These are phyloP conservation scores for Pseudolaguvia tuberculata DNA, from an alignment of 2,113 vertebrate species.

Conservation along the genomic window DNA sequence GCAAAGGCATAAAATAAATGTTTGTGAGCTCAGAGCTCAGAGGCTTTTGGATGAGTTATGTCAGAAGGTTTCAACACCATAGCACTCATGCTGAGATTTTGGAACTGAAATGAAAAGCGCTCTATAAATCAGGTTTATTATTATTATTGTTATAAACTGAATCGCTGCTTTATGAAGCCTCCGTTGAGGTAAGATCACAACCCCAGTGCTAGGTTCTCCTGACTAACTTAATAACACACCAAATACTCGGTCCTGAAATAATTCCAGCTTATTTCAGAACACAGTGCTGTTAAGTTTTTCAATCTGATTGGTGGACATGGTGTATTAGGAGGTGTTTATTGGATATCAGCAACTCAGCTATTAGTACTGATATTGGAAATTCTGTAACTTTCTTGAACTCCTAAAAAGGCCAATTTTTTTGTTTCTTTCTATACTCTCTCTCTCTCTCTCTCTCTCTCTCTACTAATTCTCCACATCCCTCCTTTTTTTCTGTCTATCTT, in stretches of 20 bases:
- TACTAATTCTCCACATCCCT: neutral
- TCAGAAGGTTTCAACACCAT: neutral
- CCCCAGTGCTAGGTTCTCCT: neutral
- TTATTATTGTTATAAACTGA: slow-evolving; percentile 12
- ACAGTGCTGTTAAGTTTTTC: neutral
- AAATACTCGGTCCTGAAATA: neutral
- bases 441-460: neutral
- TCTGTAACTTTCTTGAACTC: neutral
- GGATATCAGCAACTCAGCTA: neutral
- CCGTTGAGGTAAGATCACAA: neutral
- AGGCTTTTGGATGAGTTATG: slow-evolving; percentile 13
- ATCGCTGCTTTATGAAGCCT: slow-evolving; percentile 3
- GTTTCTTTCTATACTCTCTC: neutral
- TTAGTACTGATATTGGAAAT: neutral
- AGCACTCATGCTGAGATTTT: slow-evolving; percentile 4
- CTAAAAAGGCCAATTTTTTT: neutral
- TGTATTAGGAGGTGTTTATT: neutral
- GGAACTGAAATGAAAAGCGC: neutral
- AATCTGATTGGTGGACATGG: slow-evolving; percentile 4
- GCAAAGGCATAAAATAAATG: slow-evolving; percentile 6
- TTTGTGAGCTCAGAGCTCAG: neutral
- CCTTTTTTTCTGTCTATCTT: slow-evolving; percentile 15
- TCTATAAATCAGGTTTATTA: neutral
- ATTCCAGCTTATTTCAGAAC: neutral
- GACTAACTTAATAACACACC: neutral